A percentile compares a stretch with the other conserved stretches of the same genome.
These are phyloP conservation scores for Xestia ashworthii DNA, from an alignment of 2,888 invertebrate genomes.

Conservation along the genomic window DNA sequence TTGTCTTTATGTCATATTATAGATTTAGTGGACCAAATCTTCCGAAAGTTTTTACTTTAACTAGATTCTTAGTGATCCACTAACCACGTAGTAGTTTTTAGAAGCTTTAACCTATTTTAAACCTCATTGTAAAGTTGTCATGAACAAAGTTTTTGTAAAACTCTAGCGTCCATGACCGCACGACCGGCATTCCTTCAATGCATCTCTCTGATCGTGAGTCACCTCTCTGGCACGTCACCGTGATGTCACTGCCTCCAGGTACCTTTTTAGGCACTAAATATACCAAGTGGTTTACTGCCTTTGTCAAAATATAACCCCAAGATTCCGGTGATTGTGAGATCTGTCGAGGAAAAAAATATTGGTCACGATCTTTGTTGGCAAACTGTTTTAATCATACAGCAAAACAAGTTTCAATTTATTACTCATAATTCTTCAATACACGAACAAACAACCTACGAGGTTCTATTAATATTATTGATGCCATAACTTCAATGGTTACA, in stretches of 20 bases:
- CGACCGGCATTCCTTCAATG: constrained; percentile 67
- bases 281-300: constrained; percentile 31
- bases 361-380: constrained; percentile 18
- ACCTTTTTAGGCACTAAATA: constrained; percentile 52
- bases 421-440: no score
- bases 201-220: constrained; percentile 74
- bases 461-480: background rate
- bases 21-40: background rate
- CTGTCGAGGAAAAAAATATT: constrained; percentile 20
- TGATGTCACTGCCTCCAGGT: constrained; percentile 75
- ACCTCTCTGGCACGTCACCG: constrained; percentile 70
- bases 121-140: constrained; percentile 7
- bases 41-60: constrained; percentile 16
- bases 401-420: no score
- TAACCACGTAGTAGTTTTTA: constrained; percentile 23
- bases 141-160: constrained; percentile 39
- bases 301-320: constrained; percentile 17
- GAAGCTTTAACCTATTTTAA: constrained; percentile 3
- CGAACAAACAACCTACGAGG: background rate
- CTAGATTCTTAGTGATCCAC: constrained; percentile 13
- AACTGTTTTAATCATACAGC: background rate
- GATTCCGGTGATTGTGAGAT: constrained; percentile 6
- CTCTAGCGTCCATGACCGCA: constrained; percentile 34
- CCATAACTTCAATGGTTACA: background rate
- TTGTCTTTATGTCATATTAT: constrained; percentile 2